Evolutionary conservation across 1,140 invertebrate genomes (phyloP), one percentile per base, ranked within the genome.

Genomic region (Drusus annulatus): DNA sequence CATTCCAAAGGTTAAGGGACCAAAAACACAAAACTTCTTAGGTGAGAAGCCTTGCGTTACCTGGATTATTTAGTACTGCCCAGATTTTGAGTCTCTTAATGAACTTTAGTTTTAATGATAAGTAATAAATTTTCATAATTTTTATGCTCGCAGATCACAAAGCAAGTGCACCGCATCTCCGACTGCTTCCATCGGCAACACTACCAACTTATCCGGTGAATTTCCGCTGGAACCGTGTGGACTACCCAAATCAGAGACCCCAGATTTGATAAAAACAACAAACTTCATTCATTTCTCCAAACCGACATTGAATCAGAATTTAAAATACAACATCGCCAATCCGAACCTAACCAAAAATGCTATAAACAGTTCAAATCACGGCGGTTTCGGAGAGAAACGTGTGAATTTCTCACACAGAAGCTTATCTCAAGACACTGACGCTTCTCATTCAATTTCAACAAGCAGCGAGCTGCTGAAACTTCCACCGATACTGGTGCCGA

Each of bases 401-500:
- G 89, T 90, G 0, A 90, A 90, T 82, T 89, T 90, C 84, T 88
- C 88, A 21, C 87, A 88, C 69, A 85, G 91, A 84, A 91, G 89
- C 74, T 86, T 87, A 1, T 92, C 91, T n/a, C 91, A 91, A 85
- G 91, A 91, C 36, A 91, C 90, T 10, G 90, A 92, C 76, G 88
- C 85, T 17, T 91, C 91, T 4, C 89, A 91, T 80, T 89, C 88
- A 3, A 91, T 87, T 50, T 88, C 89, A 17, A 89, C 88, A 6
- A 90, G 87, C 80, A 90, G 88, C 81, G 92, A 93, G 81, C 87
- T 91, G 58, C 87, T 91, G 74, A 88, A 92, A 85, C 86, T 95
- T 45, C 94, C 94, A 45, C 94, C 93, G 16, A 94, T 95, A 85
- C 87, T 95, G 80, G 87, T 93, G 19, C 93, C 93, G 21, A 93